Base-by-base conservation (phyloP, 2,113 vertebrate species). In the Podarcis cretensis region DNA sequence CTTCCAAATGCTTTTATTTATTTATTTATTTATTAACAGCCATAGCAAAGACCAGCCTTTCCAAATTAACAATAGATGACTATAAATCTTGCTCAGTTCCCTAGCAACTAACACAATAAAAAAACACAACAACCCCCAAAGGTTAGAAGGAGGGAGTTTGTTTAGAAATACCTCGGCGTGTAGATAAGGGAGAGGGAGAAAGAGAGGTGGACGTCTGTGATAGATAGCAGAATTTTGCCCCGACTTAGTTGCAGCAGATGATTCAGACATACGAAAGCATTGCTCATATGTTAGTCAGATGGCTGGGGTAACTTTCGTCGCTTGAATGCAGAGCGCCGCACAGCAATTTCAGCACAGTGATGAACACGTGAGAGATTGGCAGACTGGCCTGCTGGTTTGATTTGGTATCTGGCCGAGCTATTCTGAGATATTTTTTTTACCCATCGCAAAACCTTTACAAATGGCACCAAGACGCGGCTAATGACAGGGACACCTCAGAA, bases 21-120 rank as follows among this genome's bases (percentile, higher is more conserved):
- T 96, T 48, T 48, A 48, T 96, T 73, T 63, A 1, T 63, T 76
- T 40, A 21, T 63, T 96, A 96, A 95, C 92, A 9, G 90, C 91
- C 94, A 94, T 95, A 91, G 93, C 92, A 94, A 95, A 95, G 95
- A 94, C 89, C n/a, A 54, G 92, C 93, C 95, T 96, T 95, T 88
- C 37, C 54, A 95, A 97, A 96, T 95, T 95, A 96, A 97, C 96
- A 97, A 97, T 95, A 96, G 96, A 94, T 94, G 95, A 93, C 96
- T 95, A 95, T 97, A 96, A 96, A 97, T 97, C 96, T 97, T 94
- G 93, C 57, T 95, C 92, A 59, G 97, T 97, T 96, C 93, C 97
- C 96, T 97, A 97, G 97, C 96, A 98, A 98, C 97, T 95, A 96
- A 94, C 93, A 93, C 89, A 95, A 96, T 96, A 95, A 95, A 96